These are phyloP conservation scores for Zaprionus ghesquierei DNA, from an alignment of 1,140 invertebrate genomes.

Conservation along the genomic window DNA sequence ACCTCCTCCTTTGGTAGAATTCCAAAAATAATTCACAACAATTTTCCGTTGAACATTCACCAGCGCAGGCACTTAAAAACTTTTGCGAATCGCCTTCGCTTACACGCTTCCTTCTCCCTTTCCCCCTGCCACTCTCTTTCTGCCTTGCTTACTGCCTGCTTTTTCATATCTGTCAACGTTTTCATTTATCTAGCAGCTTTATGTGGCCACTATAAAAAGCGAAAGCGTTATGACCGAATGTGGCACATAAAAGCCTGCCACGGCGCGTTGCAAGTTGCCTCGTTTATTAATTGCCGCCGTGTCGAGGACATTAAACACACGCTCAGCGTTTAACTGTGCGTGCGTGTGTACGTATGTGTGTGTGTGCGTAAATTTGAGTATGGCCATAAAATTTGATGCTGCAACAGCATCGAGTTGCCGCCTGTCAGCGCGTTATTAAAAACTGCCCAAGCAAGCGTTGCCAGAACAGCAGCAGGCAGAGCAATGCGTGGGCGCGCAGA, in stretches of 20 bases:
- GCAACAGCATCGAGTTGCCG: constrained; percentile 32
- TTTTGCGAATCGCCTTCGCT: background rate
- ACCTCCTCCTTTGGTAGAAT: background rate
- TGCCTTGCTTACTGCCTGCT: background rate
- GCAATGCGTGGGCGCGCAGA: background rate
- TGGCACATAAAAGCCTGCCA: constrained; percentile 42
- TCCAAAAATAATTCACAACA: background rate
- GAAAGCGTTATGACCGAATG: constrained; percentile 47
- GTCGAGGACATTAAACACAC: constrained; percentile 46
- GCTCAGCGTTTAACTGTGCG: constrained; percentile 12
- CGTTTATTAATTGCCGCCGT: constrained; percentile 64
- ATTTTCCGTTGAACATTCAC: background rate
- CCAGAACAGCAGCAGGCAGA: background rate
- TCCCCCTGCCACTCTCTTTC: background rate
- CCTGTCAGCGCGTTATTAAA: constrained; percentile 57
- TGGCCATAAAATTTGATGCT: constrained; percentile 67
- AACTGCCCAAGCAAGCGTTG: constrained; percentile 50
- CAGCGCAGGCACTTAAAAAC: background rate
- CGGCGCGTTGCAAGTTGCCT: constrained; percentile 33
- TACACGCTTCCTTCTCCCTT: background rate
- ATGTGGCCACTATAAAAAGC: constrained; percentile 63
- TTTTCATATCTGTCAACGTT: constrained; percentile 2
- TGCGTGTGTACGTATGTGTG: background rate
- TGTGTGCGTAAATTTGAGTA: constrained; percentile 53
- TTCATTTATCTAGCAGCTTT: constrained; percentile 50